Base-by-base conservation (phyloP, 2,113 vertebrate genomes). In the Geococcyx californianus region DNA sequence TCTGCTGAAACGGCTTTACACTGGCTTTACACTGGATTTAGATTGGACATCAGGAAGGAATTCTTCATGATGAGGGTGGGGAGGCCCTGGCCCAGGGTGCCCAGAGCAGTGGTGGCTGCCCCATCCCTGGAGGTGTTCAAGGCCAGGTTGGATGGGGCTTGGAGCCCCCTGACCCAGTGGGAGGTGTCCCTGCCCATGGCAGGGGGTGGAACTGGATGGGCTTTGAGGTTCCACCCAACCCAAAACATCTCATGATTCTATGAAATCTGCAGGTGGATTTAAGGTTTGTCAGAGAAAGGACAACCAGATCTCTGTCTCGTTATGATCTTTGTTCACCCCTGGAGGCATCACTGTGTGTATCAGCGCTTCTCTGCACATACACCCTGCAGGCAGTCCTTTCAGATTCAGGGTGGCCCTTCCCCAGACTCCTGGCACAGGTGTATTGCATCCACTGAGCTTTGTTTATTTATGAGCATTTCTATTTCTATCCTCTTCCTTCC, bases 231-330 rank as follows among this genome's bases (percentile, higher is more conserved):
- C 40, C 40, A 42, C 13, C 40, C 40, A 42, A 42, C 40, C 40
- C 40, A 42, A 42, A 42, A 10, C 40, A 42, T 42, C 13, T 13
- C 13, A 13, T 42, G 40, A 42, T 42, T 42, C 40, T 42, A 42
- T 42, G 40, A 42, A 75, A 29, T 59, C 42, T 86, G 38, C 38
- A 26, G 38, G 21, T 70, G 25, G n/a, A 25, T 81, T 75, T 75
- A 60, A 77, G 40, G 15, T 28, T 20, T 86, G 19, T 66, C 8
- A 51, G n/a, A 79, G n/a, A 21, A 24, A 59, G 23, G 44, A 68
- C 34, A 74, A 24, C 29, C 18, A 6, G 7, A 31, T 33, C 23
- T 16, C 20, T 66, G 54, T 68, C 51, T 62, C 0, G 0, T 29
- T 69, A 56, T 11, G 44, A 33, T 60, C 23, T 49, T 66, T 47